These are phyloP conservation scores for Archips crataeganus DNA, from an alignment of 2,888 invertebrate genomes.

Conservation along the genomic window DNA sequence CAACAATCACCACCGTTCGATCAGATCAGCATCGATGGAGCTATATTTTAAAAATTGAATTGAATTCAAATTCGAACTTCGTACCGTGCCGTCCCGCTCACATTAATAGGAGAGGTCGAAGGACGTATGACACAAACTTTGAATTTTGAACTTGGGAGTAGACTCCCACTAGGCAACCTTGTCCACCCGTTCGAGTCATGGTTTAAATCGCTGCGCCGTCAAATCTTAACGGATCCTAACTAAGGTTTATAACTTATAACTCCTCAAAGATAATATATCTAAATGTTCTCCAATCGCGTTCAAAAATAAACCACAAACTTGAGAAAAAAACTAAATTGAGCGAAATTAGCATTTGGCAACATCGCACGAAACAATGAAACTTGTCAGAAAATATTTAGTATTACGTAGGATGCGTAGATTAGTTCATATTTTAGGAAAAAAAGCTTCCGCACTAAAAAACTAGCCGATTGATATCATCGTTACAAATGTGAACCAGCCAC, in stretches of 20 bases:
- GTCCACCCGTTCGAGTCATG: too few relatives aligned
- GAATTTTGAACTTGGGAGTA: too few relatives aligned
- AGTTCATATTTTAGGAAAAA: constrained; percentile 55
- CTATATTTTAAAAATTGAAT: too few relatives aligned
- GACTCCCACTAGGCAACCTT: too few relatives aligned
- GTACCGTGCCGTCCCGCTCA: too few relatives aligned
- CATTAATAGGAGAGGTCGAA: too few relatives aligned
- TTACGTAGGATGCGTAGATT: constrained; percentile 47
- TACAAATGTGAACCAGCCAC: constrained; percentile 50
- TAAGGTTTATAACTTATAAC: not conserved
- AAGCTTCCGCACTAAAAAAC: constrained; percentile 65
- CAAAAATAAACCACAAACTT: constrained; percentile 25
- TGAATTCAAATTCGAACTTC: too few relatives aligned
- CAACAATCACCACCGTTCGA: too few relatives aligned
- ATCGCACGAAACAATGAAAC: constrained; percentile 24
- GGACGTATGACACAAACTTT: too few relatives aligned
- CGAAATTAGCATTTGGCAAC: constrained; percentile 9
- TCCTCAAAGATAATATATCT: not conserved
- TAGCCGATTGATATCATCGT: constrained; percentile 58
- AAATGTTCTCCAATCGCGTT: not conserved
- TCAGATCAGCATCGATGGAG: too few relatives aligned
- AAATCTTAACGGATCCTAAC: too few relatives aligned
- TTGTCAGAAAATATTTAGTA: constrained; percentile 39
- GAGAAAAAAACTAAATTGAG: constrained; percentile 22
- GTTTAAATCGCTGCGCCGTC: too few relatives aligned